phyloP scores from a whole-genome alignment of 2,113 vertebrate genomes.

The Poeciliopsis occidentalis region DNA sequence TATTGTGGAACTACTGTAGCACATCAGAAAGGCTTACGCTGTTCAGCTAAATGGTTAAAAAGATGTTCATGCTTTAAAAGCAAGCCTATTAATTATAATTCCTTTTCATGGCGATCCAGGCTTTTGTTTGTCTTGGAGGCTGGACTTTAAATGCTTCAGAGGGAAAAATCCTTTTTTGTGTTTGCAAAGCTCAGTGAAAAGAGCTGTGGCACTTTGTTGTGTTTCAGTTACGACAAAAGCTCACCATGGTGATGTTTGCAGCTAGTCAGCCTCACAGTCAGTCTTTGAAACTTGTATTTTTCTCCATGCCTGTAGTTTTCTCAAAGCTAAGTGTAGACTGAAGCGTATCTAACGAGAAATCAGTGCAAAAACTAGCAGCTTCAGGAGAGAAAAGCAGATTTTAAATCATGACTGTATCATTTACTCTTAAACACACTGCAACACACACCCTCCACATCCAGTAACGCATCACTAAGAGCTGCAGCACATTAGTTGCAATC shows the following conservation, averaged over 20 bases:
- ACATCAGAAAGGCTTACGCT: constrained; percentile 34
- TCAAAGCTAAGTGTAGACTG: no score
- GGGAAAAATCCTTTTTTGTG: background rate
- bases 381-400: no score
- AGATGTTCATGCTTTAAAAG: background rate
- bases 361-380: no score
- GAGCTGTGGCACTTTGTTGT: background rate
- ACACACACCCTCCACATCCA: no score
- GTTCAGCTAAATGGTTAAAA: constrained; percentile 3
- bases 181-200: background rate
- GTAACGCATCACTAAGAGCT: no score
- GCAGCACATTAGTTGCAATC: no score
- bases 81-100: background rate
- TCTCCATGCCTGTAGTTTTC: no score
- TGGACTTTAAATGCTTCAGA: constrained; percentile 4
- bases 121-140: background rate
- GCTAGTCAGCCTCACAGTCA: background rate
- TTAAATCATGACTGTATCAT: no score
- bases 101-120: background rate
- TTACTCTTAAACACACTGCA: no score
- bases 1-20: constrained; percentile 6
- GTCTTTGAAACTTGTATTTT: no score
- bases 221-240: background rate
- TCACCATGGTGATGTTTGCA: background rate
- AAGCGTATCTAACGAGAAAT: no score